Percentiles rank a stretch among this genome's conserved stretches.
Evolutionary conservation across 2,113 vertebrate genomes (phyloP).

Genomic region (Elephas maximus): DNA sequence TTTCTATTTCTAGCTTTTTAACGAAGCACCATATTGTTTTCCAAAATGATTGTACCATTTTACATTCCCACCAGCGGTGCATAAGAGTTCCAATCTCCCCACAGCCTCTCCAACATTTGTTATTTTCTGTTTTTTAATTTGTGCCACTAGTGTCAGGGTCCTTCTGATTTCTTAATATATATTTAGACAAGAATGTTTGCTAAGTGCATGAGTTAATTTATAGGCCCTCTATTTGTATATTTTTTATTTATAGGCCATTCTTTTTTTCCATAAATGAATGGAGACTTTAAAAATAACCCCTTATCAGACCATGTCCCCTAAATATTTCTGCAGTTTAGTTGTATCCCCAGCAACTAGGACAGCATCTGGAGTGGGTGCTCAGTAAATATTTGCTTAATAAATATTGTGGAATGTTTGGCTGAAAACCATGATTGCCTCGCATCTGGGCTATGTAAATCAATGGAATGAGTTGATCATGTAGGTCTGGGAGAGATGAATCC

Average conservation of each 20-base stretch:
- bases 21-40: too few relatives aligned
- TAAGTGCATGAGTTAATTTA: neutral
- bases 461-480: neutral
- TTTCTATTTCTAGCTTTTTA: too few relatives aligned
- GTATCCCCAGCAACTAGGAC: neutral
- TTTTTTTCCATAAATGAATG: neutral
- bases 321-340: neutral
- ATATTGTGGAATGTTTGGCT: neutral
- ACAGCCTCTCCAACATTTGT: too few relatives aligned
- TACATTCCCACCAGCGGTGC: too few relatives aligned
- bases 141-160: too few relatives aligned
- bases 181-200: neutral
- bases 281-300: conserved; percentile 13
- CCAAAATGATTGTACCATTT: too few relatives aligned
- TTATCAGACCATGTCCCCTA: neutral
- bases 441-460: neutral
- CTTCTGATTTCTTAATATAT: neutral
- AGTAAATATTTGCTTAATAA: neutral
- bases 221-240: too few relatives aligned
- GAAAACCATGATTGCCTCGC: neutral
- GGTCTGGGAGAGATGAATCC: neutral
- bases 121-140: too few relatives aligned
- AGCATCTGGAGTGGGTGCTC: neutral
- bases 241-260: neutral
- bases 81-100: too few relatives aligned